Evolutionary conservation across 1,140 invertebrate genomes (phyloP), one percentile per base, ranked within the genome.

Genomic region (Elymnias hypermnestra): DNA sequence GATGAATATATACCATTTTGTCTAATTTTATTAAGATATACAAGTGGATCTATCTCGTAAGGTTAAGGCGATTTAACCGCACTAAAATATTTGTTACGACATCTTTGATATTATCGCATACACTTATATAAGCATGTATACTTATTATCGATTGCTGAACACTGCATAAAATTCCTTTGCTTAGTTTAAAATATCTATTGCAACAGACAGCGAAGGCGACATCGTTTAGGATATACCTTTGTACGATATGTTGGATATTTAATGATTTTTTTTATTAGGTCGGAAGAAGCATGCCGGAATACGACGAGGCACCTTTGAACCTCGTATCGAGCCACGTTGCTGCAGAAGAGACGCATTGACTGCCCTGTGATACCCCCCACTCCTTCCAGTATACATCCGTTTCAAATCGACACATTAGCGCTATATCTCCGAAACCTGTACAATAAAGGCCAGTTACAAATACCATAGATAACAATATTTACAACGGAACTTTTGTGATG

Each of bases 261-360:
- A 9, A 26, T 9, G 4, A 1, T 9, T 26, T n/a, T 17, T 9
- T 26, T 47, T 21, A 36, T 19, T 12, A 86, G 76, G 67, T 84
- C 49, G 79, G 76, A 4, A 54, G 64, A 14, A 69, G 56, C 41
- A 66, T 78, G 21, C 57, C 70, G 1, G 86, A 87, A 19, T 85
- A 86, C 63, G 86, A 87, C 56, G 86, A 87, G 14, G 83, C 71
- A 21, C 86, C 86, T 17, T 53, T 87, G 35, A 87, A 87, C 61
- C 64, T 87, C 13, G 84, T 84, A 5, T 82, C 83, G 26, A 72
- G 72, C 12, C 86, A 87, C 72, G 74, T 78, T 9, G 72, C 83
- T 33, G 69, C 84, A 2, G 86, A 87, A 49, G 86, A 86, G 58
- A 83, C 70, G 48, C 86, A 85, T 73, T 87, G 75, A 81, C 69